Evolutionary conservation across 2,888 invertebrate species (phyloP).

Genomic region (Beris chalybata): DNA sequence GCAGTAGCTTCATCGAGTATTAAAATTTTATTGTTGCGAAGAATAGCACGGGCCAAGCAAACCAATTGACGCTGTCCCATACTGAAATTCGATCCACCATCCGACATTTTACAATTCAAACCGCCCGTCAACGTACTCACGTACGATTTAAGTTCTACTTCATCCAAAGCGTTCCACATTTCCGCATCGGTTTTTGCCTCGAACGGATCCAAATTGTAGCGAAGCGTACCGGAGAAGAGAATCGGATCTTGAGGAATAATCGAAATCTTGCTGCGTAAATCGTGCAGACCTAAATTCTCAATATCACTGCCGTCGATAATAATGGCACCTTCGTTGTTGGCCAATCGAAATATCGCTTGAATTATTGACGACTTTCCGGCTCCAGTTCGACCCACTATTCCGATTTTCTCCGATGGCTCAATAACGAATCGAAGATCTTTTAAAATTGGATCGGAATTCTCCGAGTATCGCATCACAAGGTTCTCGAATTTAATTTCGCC

Average conservation of each 20-base stretch:
- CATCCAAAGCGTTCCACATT: conserved; percentile 73
- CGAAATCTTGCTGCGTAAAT: conserved; percentile 62
- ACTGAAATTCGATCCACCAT: conserved; percentile 76
- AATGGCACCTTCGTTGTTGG: conserved; percentile 32
- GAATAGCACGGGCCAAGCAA: conserved; percentile 77
- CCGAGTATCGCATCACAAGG: conserved; percentile 66
- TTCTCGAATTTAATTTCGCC: conserved; percentile 65
- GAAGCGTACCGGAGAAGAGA: conserved; percentile 65
- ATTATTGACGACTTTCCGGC: conserved; percentile 79
- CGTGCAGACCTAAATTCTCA: conserved; percentile 44
- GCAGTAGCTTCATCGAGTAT: conserved; percentile 78
- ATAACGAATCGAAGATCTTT: conserved; percentile 66
- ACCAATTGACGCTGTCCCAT: conserved; percentile 80
- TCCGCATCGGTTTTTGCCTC: conserved; percentile 67
- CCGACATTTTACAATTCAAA: conserved; percentile 69
- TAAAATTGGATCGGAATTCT: conserved; percentile 67
- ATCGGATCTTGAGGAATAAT: conserved; percentile 73
- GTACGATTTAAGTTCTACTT: conserved; percentile 60
- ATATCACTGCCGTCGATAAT: conserved; percentile 35
- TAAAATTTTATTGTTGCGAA: conserved; percentile 62
- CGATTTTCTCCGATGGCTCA: conserved; percentile 60
- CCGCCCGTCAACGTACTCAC: conserved; percentile 43
- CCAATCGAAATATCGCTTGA: conserved; percentile 34
- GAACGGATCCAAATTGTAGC: conserved; percentile 70
- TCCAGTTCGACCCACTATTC: conserved; percentile 79